Evolutionary conservation across 1,140 invertebrate genomes (phyloP).

Genomic region (Centruroides sculpturatus): DNA sequence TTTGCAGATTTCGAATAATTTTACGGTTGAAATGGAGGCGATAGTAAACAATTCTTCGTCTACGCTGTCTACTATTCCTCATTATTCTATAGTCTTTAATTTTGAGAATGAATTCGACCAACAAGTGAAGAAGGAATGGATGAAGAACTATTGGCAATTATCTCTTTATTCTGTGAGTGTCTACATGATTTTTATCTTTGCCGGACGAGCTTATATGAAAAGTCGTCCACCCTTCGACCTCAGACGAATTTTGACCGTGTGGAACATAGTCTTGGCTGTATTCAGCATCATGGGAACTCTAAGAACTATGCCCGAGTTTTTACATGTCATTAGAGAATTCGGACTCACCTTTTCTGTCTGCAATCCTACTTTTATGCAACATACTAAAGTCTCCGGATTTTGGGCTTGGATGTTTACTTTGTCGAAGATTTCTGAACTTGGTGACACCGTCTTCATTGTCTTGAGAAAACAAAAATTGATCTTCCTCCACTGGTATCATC

Average conservation of each 20-base stretch:
- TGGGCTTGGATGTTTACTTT: constrained; percentile 93
- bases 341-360: constrained; percentile 90
- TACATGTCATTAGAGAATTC: constrained; percentile 67
- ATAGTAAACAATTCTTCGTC: no score
- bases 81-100: no score
- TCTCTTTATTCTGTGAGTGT: no score
- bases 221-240: constrained; percentile 28
- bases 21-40: no score
- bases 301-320: constrained; percentile 71
- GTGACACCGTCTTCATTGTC: constrained; percentile 93
- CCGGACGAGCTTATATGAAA: constrained; percentile 65
- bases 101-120: no score
- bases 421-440: constrained; percentile 81
- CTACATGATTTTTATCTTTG: no score
- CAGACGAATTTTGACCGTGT: constrained; percentile 62
- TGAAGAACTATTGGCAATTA: no score
- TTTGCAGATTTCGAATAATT: no score
- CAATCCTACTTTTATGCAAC: constrained; percentile 75
- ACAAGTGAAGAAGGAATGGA: no score
- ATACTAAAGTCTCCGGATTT: constrained; percentile 76
- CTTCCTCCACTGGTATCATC: constrained; percentile 84
- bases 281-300: constrained; percentile 88
- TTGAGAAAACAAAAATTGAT: constrained; percentile 90
- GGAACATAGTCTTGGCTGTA: constrained; percentile 79
- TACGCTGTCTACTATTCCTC: no score